Conservation (phyloP, 1,140 invertebrate genomes). For the Ips typographus region DNA sequence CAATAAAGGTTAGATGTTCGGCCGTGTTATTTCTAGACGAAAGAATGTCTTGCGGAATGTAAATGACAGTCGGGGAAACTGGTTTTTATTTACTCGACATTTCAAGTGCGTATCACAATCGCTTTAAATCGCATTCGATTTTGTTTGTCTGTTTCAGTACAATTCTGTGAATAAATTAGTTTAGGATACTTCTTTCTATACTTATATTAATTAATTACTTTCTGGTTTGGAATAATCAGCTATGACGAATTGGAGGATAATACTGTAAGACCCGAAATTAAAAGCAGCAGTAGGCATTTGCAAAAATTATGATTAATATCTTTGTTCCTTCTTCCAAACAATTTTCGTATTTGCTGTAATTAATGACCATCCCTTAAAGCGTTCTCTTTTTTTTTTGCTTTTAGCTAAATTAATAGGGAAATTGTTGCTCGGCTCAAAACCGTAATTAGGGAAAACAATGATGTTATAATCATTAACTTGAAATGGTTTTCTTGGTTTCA, state of each 20-base stretch:
- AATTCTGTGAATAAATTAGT: neutral
- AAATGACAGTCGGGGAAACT: neutral
- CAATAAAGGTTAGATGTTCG: neutral
- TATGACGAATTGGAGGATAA: neutral
- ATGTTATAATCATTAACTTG: neutral
- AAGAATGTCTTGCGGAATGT: neutral
- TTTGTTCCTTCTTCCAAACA: neutral
- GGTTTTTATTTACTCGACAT: neutral
- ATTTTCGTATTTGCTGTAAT: slow-evolving; percentile 12
- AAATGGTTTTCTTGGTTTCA: too few relatives aligned
- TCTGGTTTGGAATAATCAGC: neutral
- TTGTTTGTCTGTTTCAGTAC: neutral
- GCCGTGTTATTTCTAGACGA: neutral
- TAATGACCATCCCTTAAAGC: slow-evolving; percentile 7
- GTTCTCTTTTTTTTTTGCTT: slow-evolving; percentile 8
- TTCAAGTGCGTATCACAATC: neutral
- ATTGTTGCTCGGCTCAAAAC: neutral
- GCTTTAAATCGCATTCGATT: neutral
- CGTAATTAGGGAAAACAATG: slow-evolving; percentile 5
- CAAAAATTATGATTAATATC: slow-evolving; percentile 7
- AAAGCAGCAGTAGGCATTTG: neutral
- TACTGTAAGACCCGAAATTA: slow-evolving; percentile 4
- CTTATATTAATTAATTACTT: neutral
- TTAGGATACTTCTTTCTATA: neutral
- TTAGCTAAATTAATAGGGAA: slow-evolving; percentile 6